Base-by-base conservation (phyloP, 2,888 invertebrate species). In the Meliscaeva auricollis region DNA sequence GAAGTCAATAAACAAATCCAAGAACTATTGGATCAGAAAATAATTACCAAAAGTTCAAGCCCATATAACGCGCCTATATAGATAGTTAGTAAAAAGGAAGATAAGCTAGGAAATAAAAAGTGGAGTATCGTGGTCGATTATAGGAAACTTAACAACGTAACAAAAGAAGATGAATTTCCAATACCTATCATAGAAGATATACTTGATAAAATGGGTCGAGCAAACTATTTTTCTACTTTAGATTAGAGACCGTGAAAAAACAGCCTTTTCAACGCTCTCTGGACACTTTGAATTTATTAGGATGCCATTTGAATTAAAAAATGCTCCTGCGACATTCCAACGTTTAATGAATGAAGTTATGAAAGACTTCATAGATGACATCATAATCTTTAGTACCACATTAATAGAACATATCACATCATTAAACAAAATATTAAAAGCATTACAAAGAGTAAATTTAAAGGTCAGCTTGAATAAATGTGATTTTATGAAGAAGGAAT, bases 341-440 rank as follows among this genome's bases (percentile, higher is more conserved):
- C 11, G 44, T 13, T 13, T 44, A n/a, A 44, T 44, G 44, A 50
- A 50, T 22, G 17, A 50, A 9, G 50, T 50, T 20, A 20, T 50
- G 20, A 50, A 50, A 50, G 50, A 50, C 9, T 50, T 17, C 20
- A 9, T 50, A 50, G 50, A 50, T 17, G 50, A 50, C 20, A 50
- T 50, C 17, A 50, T 50, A 17, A 50, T 50, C 20, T 50, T 50
- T 50, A 50, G 20, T 20, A 50, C 50, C 1, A 22, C 50, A 50
- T 11, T 50, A 50, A 9, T 20, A 50, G 20, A 50, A 7, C 50
- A 50, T 17, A 17, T 50, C 20, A 22, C 20, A 20, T 15, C 50
- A 20, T 11, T 22, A 17, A 22, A 50, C 20, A 50, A 50, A 50
- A 22, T 50, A 22, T 11, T 50, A 22, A 50, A 50, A 7, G 7